phyloP scores from a whole-genome alignment of 2,888 invertebrate genomes.

The Parnassius smintheus region DNA sequence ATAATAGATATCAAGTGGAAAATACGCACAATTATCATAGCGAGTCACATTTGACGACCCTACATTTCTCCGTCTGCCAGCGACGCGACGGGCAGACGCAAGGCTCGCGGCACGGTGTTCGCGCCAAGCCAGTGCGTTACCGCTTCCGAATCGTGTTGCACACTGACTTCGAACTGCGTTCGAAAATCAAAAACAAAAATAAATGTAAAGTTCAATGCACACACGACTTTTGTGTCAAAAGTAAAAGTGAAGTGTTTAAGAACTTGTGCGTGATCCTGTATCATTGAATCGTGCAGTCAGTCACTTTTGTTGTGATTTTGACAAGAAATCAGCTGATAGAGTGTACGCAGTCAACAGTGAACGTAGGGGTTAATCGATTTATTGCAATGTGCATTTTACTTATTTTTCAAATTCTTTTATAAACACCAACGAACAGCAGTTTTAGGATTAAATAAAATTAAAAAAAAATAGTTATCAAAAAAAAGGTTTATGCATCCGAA shows the following conservation, averaged over 20 bases:
- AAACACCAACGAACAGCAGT: conserved; percentile 19
- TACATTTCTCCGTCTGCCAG: conserved; percentile 66
- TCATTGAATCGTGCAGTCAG: conserved; percentile 33
- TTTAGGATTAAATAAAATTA: background rate
- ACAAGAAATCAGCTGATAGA: conserved; percentile 55
- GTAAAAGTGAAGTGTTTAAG: conserved; percentile 48
- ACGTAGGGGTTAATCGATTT: conserved; percentile 14
- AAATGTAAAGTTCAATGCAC: conserved; percentile 39
- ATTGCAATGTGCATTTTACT: conserved; percentile 7
- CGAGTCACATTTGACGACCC: conserved; percentile 58
- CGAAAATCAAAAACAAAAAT: conserved; percentile 37
- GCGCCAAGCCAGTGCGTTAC: conserved; percentile 64
- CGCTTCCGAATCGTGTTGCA: conserved; percentile 65
- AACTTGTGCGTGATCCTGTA: conserved; percentile 30
- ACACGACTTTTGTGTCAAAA: conserved; percentile 62
- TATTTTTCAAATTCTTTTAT: background rate
- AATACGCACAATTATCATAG: conserved; percentile 51
- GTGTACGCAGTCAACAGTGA: conserved; percentile 42
- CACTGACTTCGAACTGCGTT: conserved; percentile 49
- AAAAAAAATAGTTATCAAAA: background rate
- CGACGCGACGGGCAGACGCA: conserved; percentile 46
- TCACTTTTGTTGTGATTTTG: conserved; percentile 47
- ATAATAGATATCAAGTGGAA: conserved; percentile 39
- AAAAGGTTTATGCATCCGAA: too few relatives aligned
- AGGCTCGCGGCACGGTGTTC: conserved; percentile 40